Percentiles rank a stretch among this genome's conserved stretches.
These are phyloP conservation scores for Zaprionus africanus DNA, from an alignment of 1,140 invertebrate genomes.

Conservation along the genomic window DNA sequence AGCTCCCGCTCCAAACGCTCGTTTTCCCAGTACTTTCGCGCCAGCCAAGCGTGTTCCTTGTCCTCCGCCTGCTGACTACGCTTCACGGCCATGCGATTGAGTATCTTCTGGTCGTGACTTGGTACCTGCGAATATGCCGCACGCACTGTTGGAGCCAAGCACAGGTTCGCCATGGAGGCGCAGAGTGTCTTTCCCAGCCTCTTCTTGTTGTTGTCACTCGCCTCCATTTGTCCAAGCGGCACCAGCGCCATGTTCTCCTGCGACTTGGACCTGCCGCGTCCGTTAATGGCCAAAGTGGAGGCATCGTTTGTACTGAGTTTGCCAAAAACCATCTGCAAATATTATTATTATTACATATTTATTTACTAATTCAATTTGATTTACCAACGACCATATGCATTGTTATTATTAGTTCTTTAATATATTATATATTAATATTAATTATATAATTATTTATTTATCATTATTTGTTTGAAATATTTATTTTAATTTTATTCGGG, in stretches of 20 bases:
- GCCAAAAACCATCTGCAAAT: conserved; percentile 29
- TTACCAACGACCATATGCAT: too few species aligned
- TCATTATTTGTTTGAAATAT: not conserved
- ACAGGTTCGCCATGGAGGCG: conserved; percentile 77
- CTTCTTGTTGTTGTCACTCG: not conserved
- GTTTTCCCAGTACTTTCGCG: conserved; percentile 82
- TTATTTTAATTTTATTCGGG: not conserved
- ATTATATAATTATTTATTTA: not conserved
- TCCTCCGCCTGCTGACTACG: conserved; percentile 69
- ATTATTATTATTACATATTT: not conserved
- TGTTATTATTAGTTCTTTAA: not conserved
- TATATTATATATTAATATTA: not conserved
- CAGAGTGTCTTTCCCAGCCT: conserved; percentile 45
- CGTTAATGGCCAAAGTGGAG: conserved; percentile 45
- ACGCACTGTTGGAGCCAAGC: conserved; percentile 68
- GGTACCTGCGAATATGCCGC: conserved; percentile 74
- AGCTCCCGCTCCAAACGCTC: conserved; percentile 77
- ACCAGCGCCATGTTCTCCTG: conserved; percentile 59
- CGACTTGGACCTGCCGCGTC: conserved; percentile 60
- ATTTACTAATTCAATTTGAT: not conserved
- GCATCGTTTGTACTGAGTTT: conserved; percentile 25
- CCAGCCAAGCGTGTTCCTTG: conserved; percentile 82
- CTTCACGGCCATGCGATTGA: conserved; percentile 82
- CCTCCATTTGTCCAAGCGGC: conserved; percentile 16
- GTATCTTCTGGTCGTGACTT: conserved; percentile 78